These are phyloP conservation scores for Genyomyrus donnyi DNA, from an alignment of 2,113 vertebrate genomes.

Conservation along the genomic window DNA sequence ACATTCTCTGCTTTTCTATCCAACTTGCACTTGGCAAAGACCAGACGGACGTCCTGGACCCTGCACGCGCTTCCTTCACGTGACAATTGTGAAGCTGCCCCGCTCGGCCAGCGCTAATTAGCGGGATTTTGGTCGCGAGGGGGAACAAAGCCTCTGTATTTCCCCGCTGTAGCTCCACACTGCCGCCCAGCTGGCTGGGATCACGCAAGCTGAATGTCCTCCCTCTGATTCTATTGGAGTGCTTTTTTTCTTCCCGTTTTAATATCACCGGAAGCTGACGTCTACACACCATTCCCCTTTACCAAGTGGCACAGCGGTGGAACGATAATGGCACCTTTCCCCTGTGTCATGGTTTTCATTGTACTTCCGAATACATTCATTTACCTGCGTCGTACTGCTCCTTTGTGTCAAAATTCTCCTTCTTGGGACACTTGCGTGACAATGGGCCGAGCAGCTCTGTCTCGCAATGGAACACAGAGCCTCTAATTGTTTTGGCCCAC, in stretches of 20 bases:
- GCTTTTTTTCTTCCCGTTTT: background rate
- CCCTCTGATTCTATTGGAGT: background rate
- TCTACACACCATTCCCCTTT: background rate
- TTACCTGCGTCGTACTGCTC: background rate
- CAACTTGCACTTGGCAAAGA: background rate
- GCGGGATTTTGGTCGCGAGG: conserved; percentile 7
- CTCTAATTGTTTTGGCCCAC: background rate
- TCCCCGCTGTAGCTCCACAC: background rate
- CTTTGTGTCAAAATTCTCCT: background rate
- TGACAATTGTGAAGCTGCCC: conserved; percentile 11
- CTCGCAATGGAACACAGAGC: conserved; percentile 19
- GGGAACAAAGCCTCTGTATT: conserved; percentile 21
- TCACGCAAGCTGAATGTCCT: background rate
- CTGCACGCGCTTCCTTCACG: background rate
- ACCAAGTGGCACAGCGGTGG: background rate
- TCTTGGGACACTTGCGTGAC: background rate
- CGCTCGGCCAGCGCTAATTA: background rate
- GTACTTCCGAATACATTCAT: background rate
- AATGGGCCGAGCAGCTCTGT: background rate
- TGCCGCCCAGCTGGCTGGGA: background rate
- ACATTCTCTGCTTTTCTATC: background rate
- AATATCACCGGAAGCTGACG: background rate
- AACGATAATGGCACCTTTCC: background rate
- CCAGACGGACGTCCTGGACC: background rate
- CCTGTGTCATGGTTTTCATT: background rate